Conservation (phyloP, 2,888 invertebrate genomes). For the Plutella xylostella region DNA sequence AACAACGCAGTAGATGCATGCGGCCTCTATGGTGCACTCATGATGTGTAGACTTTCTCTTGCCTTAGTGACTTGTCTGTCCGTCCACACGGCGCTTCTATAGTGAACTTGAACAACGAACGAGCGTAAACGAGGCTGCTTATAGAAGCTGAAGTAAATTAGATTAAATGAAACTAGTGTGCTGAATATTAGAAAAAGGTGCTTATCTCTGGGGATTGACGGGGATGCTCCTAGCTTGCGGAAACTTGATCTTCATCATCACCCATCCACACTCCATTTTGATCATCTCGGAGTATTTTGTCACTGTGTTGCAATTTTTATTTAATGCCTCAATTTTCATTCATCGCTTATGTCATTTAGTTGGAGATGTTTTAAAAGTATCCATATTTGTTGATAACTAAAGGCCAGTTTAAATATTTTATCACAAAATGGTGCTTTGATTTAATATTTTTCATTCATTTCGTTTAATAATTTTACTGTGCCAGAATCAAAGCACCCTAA, state of each 20-base stretch:
- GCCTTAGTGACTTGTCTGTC: slow-evolving; percentile 41
- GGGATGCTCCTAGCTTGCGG: slow-evolving; percentile 20
- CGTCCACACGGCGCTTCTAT: slow-evolving; percentile 41
- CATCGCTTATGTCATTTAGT: slow-evolving; percentile 29
- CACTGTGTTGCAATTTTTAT: slow-evolving; percentile 22
- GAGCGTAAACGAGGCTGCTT: not conserved
- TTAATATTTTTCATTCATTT: slow-evolving; percentile 13
- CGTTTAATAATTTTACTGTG: not conserved
- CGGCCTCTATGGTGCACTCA: slow-evolving; percentile 14
- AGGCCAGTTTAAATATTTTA: slow-evolving; percentile 15
- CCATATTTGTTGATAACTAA: not conserved
- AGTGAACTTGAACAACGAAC: not conserved
- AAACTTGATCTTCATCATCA: slow-evolving; percentile 18
- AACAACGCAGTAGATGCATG: slow-evolving; percentile 54
- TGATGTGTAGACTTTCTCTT: slow-evolving; percentile 22
- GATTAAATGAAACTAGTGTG: not conserved
- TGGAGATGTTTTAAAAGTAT: not conserved
- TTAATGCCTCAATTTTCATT: slow-evolving; percentile 20
- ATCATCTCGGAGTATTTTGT: slow-evolving; percentile 28
- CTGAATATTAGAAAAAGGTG: not conserved
- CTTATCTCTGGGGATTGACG: not conserved
- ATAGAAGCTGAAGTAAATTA: slow-evolving; percentile 16
- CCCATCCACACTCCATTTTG: slow-evolving; percentile 17
- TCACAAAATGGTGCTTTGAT: slow-evolving; percentile 32
- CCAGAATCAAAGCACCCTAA: slow-evolving; percentile 26